Percentiles rank a stretch among this genome's conserved stretches.
Evolutionary conservation across 2,113 vertebrate species (phyloP).

Genomic region (Ceyx cyanopectus): DNA sequence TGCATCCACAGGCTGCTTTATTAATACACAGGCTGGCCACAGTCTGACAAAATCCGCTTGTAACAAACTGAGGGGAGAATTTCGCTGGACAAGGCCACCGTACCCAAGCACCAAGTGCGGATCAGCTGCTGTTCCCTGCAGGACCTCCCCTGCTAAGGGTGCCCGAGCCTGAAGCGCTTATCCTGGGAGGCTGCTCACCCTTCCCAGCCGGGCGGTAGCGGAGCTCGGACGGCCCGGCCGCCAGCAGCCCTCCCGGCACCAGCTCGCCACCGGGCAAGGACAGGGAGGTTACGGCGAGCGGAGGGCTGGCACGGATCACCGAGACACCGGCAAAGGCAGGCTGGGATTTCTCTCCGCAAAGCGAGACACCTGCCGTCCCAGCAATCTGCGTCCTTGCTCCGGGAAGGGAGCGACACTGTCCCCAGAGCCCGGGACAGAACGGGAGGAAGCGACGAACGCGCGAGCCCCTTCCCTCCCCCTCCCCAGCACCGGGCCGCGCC

Average conservation of each 20-base stretch:
- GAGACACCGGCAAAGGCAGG: neutral
- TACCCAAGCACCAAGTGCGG: neutral
- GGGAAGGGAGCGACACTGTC: neutral
- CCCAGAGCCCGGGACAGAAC: neutral
- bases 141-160: neutral
- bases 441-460: neutral
- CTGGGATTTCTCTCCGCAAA: neutral
- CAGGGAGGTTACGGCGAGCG: neutral
- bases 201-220: fast-evolving
- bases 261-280: neutral
- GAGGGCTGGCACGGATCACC: neutral
- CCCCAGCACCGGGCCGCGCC: neutral
- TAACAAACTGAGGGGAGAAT: fast-evolving
- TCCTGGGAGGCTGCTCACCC: no score
- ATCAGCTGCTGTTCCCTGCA: neutral
- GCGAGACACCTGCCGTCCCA: neutral
- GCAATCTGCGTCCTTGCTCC: neutral
- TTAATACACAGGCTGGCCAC: neutral
- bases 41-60: neutral
- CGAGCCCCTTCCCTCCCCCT: neutral
- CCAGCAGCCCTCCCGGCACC: neutral
- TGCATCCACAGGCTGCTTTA: neutral
- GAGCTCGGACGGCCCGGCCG: neutral
- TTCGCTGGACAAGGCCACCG: neutral
- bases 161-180: fast-evolving